Conservation (phyloP, 1,140 invertebrate genomes). For the Chymomyza costata region DNA sequence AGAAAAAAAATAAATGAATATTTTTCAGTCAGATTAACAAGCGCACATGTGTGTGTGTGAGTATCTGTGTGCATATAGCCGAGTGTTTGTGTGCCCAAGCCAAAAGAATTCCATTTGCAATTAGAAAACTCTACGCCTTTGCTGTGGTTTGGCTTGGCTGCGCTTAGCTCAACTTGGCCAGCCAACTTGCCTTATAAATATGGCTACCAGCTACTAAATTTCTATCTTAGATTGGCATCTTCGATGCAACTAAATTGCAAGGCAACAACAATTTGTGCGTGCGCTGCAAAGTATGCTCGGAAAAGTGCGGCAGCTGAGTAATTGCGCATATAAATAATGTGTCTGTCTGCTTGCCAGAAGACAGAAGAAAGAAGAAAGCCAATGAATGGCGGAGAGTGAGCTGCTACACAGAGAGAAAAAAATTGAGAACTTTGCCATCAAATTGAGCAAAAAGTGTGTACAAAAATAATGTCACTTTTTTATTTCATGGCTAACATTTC, state of each 20-base stretch:
- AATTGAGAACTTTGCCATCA: too few relatives aligned
- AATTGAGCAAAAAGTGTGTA: too few relatives aligned
- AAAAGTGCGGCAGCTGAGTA: slow-evolving; percentile 23
- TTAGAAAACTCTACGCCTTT: slow-evolving; percentile 10
- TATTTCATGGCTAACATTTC: too few relatives aligned
- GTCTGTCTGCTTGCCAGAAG: slow-evolving; percentile 25
- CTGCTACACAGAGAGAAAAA: too few relatives aligned
- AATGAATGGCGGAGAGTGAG: not conserved
- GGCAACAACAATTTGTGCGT: slow-evolving; percentile 25
- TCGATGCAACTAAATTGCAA: slow-evolving; percentile 10
- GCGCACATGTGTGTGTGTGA: not conserved
- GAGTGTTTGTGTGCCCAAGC: slow-evolving; percentile 3
- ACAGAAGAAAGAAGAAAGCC: not conserved
- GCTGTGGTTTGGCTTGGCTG: slow-evolving; percentile 1
- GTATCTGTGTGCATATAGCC: not conserved
- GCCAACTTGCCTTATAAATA: slow-evolving; percentile 1
- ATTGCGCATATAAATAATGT: slow-evolving; percentile 44
- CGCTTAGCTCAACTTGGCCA: slow-evolving; percentile 4
- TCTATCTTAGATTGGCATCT: slow-evolving; percentile 4
- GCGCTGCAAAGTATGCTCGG: slow-evolving; percentile 17
- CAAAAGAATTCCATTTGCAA: slow-evolving; percentile 4
- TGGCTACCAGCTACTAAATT: slow-evolving; percentile 1
- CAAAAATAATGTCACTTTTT: too few relatives aligned
- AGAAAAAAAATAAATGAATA: slow-evolving; percentile 52
- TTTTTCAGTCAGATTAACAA: slow-evolving; percentile 21